Percentiles rank a stretch among this genome's conserved stretches.
phyloP scores from a whole-genome alignment of 2,888 invertebrate species.

The Malthinus flaveolus region DNA sequence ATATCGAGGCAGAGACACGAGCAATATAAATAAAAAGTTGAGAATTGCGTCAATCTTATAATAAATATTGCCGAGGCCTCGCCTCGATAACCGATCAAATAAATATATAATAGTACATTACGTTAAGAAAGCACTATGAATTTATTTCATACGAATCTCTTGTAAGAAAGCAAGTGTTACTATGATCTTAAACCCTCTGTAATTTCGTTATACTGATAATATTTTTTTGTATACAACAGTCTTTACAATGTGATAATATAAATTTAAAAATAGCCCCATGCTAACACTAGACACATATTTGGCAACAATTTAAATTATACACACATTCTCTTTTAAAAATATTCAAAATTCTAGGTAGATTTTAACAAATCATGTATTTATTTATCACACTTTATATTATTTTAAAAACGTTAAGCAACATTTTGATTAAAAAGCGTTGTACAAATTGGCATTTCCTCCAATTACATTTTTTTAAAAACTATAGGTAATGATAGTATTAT shows the following conservation, averaged over 20 bases:
- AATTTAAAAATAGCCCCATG: constrained; percentile 42
- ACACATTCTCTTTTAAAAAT: constrained; percentile 8
- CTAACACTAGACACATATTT: constrained; percentile 32
- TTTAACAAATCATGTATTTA: constrained; percentile 25
- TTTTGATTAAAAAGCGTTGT: constrained; percentile 36
- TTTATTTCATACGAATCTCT: constrained; percentile 36
- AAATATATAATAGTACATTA: constrained; percentile 38
- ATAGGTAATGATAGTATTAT: constrained; percentile 7
- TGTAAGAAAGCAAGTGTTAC: constrained; percentile 45
- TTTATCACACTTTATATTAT: constrained; percentile 37
- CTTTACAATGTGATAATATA: constrained; percentile 47
- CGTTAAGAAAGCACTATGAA: constrained; percentile 45
- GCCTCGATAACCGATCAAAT: constrained; percentile 29
- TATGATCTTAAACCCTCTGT: constrained; percentile 37
- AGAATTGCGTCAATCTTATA: constrained; percentile 1
- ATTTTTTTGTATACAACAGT: constrained; percentile 43
- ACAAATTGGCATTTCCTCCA: constrained; percentile 21
- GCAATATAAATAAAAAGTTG: constrained; percentile 14
- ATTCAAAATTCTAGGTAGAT: constrained; percentile 13
- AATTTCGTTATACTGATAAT: constrained; percentile 43
- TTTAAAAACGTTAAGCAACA: constrained; percentile 35
- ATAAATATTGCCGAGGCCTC: constrained; percentile 25
- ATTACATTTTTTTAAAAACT: constrained; percentile 18
- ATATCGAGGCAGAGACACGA: constrained; percentile 29
- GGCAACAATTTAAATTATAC: constrained; percentile 35